phyloP scores from a whole-genome alignment of 1,140 invertebrate genomes.

The Caenorhabditis inopinata region DNA sequence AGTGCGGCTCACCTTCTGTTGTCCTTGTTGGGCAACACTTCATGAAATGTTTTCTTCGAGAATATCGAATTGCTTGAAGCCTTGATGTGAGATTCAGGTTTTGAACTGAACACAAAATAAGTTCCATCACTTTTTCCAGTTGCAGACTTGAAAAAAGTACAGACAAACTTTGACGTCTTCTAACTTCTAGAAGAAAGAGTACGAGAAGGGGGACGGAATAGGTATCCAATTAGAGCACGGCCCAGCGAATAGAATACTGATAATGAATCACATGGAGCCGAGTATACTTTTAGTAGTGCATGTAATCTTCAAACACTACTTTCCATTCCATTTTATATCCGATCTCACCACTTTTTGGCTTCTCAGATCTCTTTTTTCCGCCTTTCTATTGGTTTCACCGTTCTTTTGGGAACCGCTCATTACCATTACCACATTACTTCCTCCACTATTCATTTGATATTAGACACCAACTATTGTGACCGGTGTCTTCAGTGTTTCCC shows the following conservation, averaged over 20 bases:
- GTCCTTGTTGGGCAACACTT: not conserved
- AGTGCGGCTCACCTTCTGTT: not conserved
- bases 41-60: no score
- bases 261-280: not conserved
- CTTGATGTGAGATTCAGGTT: no score
- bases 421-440: slow-evolving; percentile 32
- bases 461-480: slow-evolving; percentile 25
- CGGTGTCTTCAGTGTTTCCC: slow-evolving; percentile 31
- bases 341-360: no score
- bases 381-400: not conserved
- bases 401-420: not conserved
- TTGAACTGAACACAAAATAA: no score
- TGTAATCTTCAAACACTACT: not conserved
- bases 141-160: not conserved
- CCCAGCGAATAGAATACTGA: not conserved
- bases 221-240: not conserved
- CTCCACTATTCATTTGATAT: slow-evolving; percentile 22
- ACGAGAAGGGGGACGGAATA: not conserved
- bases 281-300: not conserved
- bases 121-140: no score
- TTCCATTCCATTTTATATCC: not conserved
- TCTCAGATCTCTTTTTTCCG: not conserved
- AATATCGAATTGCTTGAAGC: no score
- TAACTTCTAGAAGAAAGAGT: not conserved
- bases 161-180: not conserved